Evolutionary conservation across 2,888 invertebrate species (phyloP).

Genomic region (Acleris literana): DNA sequence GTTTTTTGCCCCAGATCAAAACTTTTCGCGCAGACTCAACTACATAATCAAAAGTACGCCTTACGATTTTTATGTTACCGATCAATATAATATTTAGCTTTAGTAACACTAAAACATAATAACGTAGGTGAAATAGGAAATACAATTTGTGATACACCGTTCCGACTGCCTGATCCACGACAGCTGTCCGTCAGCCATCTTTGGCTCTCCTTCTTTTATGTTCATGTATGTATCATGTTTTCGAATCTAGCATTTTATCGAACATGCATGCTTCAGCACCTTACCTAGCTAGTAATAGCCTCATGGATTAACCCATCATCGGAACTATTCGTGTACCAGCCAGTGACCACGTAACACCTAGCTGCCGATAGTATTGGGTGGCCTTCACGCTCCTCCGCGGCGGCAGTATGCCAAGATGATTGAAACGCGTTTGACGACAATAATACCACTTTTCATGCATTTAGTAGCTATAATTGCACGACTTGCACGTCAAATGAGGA

Average conservation of each 20-base stretch:
- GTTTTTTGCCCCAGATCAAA: too few relatives aligned
- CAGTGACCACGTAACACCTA: conserved; percentile 39
- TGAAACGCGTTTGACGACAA: conserved; percentile 40
- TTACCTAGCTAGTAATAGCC: conserved; percentile 5
- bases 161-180: too few relatives aligned
- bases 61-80: too few relatives aligned
- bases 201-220: too few relatives aligned
- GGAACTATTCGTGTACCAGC: conserved; percentile 26
- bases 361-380: conserved; percentile 33
- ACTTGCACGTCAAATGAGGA: too few relatives aligned
- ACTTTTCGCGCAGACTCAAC: too few relatives aligned
- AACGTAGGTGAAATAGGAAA: too few relatives aligned
- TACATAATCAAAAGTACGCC: too few relatives aligned
- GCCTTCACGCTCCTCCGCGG: conserved; percentile 26
- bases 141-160: too few relatives aligned
- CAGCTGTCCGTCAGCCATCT: too few relatives aligned
- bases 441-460: conserved; percentile 37
- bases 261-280: background rate
- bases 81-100: too few relatives aligned
- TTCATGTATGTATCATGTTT: background rate
- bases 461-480: conserved; percentile 6
- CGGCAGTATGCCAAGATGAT: conserved; percentile 44
- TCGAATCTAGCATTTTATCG: background rate
- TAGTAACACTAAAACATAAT: too few relatives aligned
- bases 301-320: conserved; percentile 13